Evolutionary conservation across 1,140 invertebrate species (phyloP).

Genomic region (Drosophila teissieri): DNA sequence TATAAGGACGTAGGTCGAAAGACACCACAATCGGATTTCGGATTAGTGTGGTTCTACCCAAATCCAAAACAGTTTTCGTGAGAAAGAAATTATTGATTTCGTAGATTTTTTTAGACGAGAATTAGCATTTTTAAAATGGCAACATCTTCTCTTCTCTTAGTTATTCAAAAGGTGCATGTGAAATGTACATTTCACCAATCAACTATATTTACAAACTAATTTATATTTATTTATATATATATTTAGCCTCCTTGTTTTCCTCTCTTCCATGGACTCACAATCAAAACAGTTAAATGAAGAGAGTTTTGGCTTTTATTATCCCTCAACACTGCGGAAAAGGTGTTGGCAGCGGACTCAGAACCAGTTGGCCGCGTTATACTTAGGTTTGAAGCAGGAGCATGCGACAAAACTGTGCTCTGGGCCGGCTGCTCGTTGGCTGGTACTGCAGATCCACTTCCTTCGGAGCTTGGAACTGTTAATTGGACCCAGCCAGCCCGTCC

Average conservation of each 20-base stretch:
- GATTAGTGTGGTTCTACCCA: no score
- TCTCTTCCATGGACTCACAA: not conserved
- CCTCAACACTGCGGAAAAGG: constrained; percentile 26
- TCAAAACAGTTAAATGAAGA: not conserved
- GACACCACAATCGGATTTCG: not conserved
- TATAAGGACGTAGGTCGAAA: not conserved
- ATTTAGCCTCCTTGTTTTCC: no score
- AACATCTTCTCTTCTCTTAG: no score
- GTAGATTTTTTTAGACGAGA: no score
- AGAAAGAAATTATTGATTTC: no score
- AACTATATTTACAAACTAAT: no score
- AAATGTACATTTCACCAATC: no score
- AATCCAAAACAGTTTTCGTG: no score
- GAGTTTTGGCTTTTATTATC: not conserved
- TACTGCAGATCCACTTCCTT: constrained; percentile 60
- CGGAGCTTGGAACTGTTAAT: constrained; percentile 65
- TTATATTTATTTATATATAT: no score
- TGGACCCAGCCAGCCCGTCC: constrained; percentile 53
- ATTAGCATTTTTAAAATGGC: no score
- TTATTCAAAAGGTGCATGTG: no score
- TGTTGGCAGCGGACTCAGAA: constrained; percentile 57
- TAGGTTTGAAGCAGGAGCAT: constrained; percentile 75
- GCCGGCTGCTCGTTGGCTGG: constrained; percentile 12
- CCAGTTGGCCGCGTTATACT: constrained; percentile 65
- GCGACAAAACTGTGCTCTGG: constrained; percentile 68